These are phyloP conservation scores for Leucosticte australis DNA, from an alignment of 2,113 vertebrate species.

Conservation along the genomic window DNA sequence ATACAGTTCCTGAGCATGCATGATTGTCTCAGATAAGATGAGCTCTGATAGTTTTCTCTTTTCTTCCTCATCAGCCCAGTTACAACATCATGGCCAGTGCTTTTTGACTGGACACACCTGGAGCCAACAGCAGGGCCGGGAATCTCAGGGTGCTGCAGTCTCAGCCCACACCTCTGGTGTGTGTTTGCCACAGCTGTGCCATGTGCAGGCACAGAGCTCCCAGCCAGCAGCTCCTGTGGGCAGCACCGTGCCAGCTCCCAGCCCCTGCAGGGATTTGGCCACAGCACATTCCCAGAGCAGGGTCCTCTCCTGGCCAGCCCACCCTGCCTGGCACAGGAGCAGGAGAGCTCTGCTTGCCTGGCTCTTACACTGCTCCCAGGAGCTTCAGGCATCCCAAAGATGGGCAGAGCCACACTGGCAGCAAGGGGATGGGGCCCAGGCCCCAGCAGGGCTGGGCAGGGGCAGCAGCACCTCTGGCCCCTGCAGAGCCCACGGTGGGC, in stretches of 20 bases:
- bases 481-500: not conserved
- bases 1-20: conserved; percentile 25
- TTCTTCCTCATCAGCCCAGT: not conserved
- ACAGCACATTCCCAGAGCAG: not conserved
- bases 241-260: accelerated
- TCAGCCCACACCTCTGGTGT: not conserved
- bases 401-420: not conserved
- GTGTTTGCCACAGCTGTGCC: accelerated
- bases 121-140: accelerated
- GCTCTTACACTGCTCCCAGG: not conserved
- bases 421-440: accelerated
- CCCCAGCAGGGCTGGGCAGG: not conserved
- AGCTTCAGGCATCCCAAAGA: not conserved
- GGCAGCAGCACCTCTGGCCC: not conserved
- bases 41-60: not conserved
- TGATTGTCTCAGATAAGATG: conserved; percentile 47
- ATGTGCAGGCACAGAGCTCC: accelerated
- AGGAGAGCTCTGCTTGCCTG: not conserved
- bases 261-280: not conserved
- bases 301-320: not conserved
- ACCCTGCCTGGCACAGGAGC: accelerated
- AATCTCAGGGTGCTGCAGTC: accelerated
- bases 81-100: accelerated
- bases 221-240: accelerated
- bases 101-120: not conserved